Base-by-base conservation (phyloP, 2,113 vertebrate species). In the Eubucco bourcierii region DNA sequence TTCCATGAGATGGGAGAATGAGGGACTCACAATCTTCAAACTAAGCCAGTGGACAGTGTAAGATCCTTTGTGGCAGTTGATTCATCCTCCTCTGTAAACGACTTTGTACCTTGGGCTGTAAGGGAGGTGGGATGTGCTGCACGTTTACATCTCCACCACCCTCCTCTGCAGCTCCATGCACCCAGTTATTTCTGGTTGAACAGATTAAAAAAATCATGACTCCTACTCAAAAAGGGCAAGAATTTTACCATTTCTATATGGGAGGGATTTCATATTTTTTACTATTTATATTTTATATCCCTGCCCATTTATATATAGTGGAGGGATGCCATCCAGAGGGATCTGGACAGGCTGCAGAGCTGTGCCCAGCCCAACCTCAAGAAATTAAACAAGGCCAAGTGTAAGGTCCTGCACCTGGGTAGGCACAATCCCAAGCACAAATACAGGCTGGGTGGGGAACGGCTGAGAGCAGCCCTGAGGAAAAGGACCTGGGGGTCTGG, bases 21-120 rank as follows among this genome's bases (percentile, higher is more conserved):
- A 0, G 4, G 39, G 55, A 55, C 33, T 0, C 0, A 0, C 16
- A 74, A 7, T 12, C 25, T 56, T 65, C 71, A 39, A 29, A 8
- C 7, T 3, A n/a, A 75, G 37, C 15, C n/a, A 8, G 21, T 1
- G 11, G 19, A 13, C 5, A 4, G 10, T 0, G 1, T 7, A 24
- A 80, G n/a, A 71, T 65, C 7, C 17, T 53, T 37, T 28, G 7
- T 23, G 4, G 20, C 3, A 47, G 46, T 7, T 65, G n/a, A n/a
- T 56, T 41, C n/a, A 4, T 3, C 53, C n/a, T 39, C 24, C 37
- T n/a, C 81, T 50, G 39, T 46, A 56, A 52, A 60, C 5, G 12
- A 9, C 4, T 2, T 33, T 7, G 1, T 4, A 11, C 4, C 24
- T 12, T 8, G 3, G 18, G 29, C 64, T n/a, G 10, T 37, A 20